These are phyloP conservation scores for Carettochelys insculpta DNA, from an alignment of 2,113 vertebrate species.

Conservation along the genomic window DNA sequence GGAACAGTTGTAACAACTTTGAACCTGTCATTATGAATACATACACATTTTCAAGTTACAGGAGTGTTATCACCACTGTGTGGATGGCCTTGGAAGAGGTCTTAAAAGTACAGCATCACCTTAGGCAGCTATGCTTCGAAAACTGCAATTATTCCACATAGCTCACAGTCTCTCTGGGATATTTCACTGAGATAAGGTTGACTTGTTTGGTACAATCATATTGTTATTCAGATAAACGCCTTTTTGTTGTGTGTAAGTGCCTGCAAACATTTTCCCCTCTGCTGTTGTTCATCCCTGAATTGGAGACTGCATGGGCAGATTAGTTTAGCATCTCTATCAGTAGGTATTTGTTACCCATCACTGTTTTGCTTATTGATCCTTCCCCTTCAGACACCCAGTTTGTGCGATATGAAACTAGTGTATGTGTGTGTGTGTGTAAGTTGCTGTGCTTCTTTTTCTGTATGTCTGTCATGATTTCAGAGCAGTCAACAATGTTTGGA, in stretches of 20 bases:
- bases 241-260: background rate
- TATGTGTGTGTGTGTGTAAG: background rate
- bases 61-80: background rate
- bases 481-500: background rate
- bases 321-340: background rate
- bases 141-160: background rate
- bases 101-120: background rate
- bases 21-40: background rate
- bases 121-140: background rate
- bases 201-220: background rate
- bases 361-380: background rate
- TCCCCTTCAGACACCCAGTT: background rate
- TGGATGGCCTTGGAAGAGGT: background rate
- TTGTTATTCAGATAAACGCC: background rate
- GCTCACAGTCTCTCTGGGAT: background rate
- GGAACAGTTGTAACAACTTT: background rate
- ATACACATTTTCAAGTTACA: background rate
- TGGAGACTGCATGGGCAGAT: background rate
- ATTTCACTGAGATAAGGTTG: background rate
- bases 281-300: background rate
- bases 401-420: background rate
- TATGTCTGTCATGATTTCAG: background rate
- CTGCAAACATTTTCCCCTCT: background rate
- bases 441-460: background rate
- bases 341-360: background rate